phyloP scores from a whole-genome alignment of 2,888 invertebrate genomes.

The Hofmannophila pseudospretella region DNA sequence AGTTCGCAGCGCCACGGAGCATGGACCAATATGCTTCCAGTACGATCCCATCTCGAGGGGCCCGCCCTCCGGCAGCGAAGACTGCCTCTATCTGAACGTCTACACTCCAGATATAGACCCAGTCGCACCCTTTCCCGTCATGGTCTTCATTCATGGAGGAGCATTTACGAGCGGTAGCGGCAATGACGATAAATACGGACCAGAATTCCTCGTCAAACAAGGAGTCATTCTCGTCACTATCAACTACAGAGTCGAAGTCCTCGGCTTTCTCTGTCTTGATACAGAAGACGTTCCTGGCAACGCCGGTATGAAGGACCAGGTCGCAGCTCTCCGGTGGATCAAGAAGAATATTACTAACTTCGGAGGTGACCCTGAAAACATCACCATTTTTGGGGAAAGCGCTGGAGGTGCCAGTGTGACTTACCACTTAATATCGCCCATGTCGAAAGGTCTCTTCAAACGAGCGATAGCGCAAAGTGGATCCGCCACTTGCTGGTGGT shows the following conservation, averaged over 20 bases:
- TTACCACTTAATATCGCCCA: constrained; percentile 43
- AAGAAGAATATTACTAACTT: constrained; percentile 38
- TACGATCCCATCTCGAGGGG: constrained; percentile 16
- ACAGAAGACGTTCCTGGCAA: constrained; percentile 38
- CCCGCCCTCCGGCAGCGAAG: constrained; percentile 33
- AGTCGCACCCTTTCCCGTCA: constrained; percentile 30
- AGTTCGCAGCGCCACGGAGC: constrained; percentile 32
- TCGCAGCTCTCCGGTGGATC: constrained; percentile 39
- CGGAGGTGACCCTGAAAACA: constrained; percentile 38
- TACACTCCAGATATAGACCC: constrained; percentile 36
- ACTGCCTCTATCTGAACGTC: constrained; percentile 47
- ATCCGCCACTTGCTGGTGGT: constrained; percentile 77
- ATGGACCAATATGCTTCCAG: constrained; percentile 30
- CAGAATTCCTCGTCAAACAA: constrained; percentile 33
- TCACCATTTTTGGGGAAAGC: constrained; percentile 48
- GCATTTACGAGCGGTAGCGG: constrained; percentile 30
- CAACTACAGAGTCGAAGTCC: constrained; percentile 35
- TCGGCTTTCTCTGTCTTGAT: constrained; percentile 38
- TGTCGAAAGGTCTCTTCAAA: constrained; percentile 46
- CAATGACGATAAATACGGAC: constrained; percentile 28
- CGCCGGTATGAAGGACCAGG: constrained; percentile 44
- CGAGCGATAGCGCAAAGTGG: constrained; percentile 83
- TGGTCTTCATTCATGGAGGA: constrained; percentile 41
- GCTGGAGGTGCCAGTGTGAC: constrained; percentile 36
- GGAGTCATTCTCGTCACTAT: constrained; percentile 34